Conservation (phyloP, 2,797 vertebrate genomes). For the Malurus splendens region DNA sequence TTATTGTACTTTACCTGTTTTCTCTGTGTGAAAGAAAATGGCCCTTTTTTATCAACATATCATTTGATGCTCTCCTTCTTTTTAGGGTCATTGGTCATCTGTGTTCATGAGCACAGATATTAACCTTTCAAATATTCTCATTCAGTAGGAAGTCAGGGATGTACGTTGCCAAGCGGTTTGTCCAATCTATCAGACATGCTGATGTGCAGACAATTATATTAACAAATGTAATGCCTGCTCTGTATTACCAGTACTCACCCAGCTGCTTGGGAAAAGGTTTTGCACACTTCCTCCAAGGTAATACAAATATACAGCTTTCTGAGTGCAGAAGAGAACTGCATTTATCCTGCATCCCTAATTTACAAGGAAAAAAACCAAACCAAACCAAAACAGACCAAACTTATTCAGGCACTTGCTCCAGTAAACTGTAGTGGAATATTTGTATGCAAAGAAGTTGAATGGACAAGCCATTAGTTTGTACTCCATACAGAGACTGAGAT, state of each 20-base stretch:
- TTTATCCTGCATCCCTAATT: background rate
- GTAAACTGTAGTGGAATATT: background rate
- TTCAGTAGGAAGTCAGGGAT: background rate
- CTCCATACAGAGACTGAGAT: background rate
- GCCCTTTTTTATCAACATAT: background rate
- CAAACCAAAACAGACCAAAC: background rate
- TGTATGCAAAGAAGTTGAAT: background rate
- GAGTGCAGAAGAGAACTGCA: background rate
- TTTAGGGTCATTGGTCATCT: slow-evolving; percentile 7
- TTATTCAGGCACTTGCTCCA: background rate
- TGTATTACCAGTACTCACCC: background rate
- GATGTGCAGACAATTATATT: background rate
- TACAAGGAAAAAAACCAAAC: background rate
- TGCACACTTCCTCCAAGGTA: background rate
- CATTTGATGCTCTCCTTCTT: background rate
- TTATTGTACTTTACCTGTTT: background rate
- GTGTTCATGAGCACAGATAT: background rate
- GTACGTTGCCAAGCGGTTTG: background rate
- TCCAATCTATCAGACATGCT: background rate
- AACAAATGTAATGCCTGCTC: background rate
- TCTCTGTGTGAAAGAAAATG: background rate
- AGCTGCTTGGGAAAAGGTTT: background rate
- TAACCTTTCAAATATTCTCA: background rate
- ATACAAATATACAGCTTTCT: background rate
- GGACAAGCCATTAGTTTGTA: background rate